Evolutionary conservation across 2,797 vertebrate species (phyloP).

Genomic region (Mareca strepera): DNA sequence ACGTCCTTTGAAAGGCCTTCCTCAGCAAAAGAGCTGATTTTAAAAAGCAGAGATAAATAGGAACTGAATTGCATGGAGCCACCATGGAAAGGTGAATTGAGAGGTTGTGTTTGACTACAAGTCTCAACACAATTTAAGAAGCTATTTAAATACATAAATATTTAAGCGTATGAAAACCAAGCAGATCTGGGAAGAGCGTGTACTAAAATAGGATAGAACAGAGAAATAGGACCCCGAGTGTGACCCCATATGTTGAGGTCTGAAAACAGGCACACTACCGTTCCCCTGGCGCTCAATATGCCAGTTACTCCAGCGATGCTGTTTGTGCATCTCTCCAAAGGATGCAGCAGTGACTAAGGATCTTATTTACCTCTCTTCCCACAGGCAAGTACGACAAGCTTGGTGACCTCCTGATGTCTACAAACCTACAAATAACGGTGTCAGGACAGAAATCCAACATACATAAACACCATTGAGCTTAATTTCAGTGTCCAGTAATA

Average conservation of each 20-base stretch:
- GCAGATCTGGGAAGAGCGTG: neutral
- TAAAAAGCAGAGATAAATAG: constrained; percentile 59
- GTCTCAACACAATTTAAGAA: constrained; percentile 51
- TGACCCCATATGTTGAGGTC: neutral
- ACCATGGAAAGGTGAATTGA: constrained; percentile 36
- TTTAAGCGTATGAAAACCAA: constrained; percentile 51
- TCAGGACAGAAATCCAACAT: neutral
- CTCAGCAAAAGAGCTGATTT: constrained; percentile 61
- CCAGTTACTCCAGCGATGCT: neutral
- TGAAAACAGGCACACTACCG: neutral
- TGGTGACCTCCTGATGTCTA: neutral
- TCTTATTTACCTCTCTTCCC: neutral
- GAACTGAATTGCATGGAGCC: constrained; percentile 24
- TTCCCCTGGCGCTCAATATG: neutral
- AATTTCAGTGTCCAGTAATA: neutral
- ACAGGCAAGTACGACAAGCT: neutral
- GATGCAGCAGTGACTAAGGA: neutral
- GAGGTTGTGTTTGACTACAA: constrained; percentile 46
- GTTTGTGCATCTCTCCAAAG: neutral
- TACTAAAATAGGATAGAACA: neutral
- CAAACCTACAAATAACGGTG: neutral
- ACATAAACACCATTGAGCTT: neutral
- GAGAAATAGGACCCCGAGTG: neutral
- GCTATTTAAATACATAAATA: constrained; percentile 65
- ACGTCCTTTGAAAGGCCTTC: constrained; percentile 60